phyloP scores from a whole-genome alignment of 2,888 invertebrate genomes.

The Acronicta psi region DNA sequence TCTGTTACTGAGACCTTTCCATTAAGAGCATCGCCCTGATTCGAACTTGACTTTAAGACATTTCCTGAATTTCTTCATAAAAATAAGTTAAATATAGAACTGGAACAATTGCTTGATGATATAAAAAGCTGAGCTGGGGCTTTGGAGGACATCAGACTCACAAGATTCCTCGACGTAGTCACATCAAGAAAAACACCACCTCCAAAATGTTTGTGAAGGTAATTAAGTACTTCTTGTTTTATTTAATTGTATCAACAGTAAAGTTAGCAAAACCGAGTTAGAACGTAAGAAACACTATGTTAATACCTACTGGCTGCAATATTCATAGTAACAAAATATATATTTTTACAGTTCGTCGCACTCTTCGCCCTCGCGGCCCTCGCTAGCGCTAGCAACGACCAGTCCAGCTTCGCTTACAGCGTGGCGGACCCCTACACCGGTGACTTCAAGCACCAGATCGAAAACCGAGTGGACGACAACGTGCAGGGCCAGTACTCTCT shows the following conservation, averaged over 20 bases:
- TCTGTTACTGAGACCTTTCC: constrained; percentile 61
- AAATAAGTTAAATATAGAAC: constrained; percentile 70
- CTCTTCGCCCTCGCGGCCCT: constrained; percentile 71
- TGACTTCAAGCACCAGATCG: constrained; percentile 87
- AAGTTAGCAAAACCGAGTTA: too few species aligned
- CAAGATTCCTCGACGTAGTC: constrained; percentile 74
- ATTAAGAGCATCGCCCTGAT: constrained; percentile 72
- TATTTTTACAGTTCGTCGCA: constrained; percentile 70
- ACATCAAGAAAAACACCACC: constrained; percentile 61
- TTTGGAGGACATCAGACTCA: constrained; percentile 69
- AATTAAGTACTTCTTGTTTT: constrained; percentile 40
- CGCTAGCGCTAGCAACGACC: constrained; percentile 63
- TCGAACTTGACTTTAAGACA: constrained; percentile 82
- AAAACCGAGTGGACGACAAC: constrained; percentile 83
- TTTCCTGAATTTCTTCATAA: constrained; percentile 82
- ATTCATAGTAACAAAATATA: not conserved
- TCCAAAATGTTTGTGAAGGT: constrained; percentile 84
- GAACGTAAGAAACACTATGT: too few species aligned
- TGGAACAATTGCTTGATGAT: constrained; percentile 69
- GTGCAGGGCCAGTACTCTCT: constrained; percentile 88
- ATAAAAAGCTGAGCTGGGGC: constrained; percentile 68
- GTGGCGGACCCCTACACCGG: constrained; percentile 89
- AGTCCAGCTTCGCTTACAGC: constrained; percentile 86
- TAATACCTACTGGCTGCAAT: too few species aligned
- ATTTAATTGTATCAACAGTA: not conserved